A percentile compares a stretch with the other conserved stretches of the same genome.
These are phyloP conservation scores for Astyanax mexicanus DNA, from an alignment of 2,797 vertebrate species.

Conservation along the genomic window DNA sequence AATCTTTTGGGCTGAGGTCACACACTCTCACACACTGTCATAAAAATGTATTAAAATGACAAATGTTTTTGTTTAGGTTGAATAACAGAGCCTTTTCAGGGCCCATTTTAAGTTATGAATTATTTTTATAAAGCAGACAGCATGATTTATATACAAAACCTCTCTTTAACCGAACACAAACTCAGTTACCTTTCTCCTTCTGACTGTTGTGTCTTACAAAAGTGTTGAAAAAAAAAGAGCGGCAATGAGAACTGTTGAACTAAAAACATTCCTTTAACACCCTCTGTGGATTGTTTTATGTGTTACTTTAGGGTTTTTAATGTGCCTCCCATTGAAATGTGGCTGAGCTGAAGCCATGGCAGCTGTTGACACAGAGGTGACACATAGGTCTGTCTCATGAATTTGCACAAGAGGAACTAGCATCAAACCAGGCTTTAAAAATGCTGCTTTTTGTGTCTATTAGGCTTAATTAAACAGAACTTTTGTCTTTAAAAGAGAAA, in stretches of 20 bases:
- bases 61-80: too few species aligned
- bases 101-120: too few species aligned
- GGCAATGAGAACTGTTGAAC: neutral
- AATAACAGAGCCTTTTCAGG: too few species aligned
- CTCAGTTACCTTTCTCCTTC: neutral
- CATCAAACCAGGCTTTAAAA: slow-evolving; percentile 19
- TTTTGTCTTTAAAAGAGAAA: too few species aligned
- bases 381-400: neutral
- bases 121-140: too few species aligned
- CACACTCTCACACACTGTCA: too few species aligned
- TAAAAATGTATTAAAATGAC: too few species aligned
- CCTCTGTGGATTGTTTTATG: neutral
- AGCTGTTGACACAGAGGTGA: slow-evolving; percentile 32
- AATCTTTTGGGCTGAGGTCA: too few species aligned
- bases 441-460: slow-evolving; percentile 25
- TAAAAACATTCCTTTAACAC: neutral
- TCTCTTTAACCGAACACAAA: neutral
- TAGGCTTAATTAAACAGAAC: slow-evolving; percentile 61
- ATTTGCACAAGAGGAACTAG: slow-evolving; percentile 6
- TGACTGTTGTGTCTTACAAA: neutral
- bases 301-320: too few species aligned
- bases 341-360: neutral
- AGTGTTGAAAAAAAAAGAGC: too few species aligned
- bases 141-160: too few species aligned
- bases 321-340: neutral